phyloP scores from a whole-genome alignment of 2,113 vertebrate genomes.

The Xenus cinereus region DNA sequence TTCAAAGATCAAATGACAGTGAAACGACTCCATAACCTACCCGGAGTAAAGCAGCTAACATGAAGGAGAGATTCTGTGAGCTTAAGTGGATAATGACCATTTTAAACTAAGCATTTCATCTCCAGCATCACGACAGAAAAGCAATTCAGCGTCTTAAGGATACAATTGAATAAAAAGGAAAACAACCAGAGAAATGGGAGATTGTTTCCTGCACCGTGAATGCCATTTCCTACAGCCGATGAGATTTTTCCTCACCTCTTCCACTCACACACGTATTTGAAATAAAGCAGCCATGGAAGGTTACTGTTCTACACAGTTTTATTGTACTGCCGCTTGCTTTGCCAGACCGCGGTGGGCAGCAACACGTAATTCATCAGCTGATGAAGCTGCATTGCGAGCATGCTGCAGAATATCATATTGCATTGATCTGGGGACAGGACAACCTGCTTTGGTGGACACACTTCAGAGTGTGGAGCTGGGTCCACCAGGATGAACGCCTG shows the following conservation, averaged over 20 bases:
- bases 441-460: not conserved
- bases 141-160: not conserved
- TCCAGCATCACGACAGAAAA: fast-evolving
- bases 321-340: not conserved
- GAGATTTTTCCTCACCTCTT: not conserved
- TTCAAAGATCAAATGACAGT: not conserved
- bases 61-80: not conserved
- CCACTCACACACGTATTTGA: not conserved
- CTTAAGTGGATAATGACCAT: not conserved
- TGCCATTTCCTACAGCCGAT: not conserved
- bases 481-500: fast-evolving
- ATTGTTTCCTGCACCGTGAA: not conserved
- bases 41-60: not conserved
- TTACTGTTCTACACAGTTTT: not conserved
- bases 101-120: not conserved
- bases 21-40: not conserved
- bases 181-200: not conserved
- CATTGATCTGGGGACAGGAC: not conserved
- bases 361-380: not conserved
- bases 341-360: not conserved
- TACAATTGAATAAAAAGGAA: not conserved
- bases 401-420: fast-evolving
- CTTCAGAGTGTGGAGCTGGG: not conserved
- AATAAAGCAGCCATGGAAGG: not conserved
- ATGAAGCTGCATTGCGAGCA: not conserved